Percentiles rank a stretch among this genome's conserved stretches.
Conservation (phyloP, 2,888 invertebrate genomes). For the Eremobia ochroleuca region DNA sequence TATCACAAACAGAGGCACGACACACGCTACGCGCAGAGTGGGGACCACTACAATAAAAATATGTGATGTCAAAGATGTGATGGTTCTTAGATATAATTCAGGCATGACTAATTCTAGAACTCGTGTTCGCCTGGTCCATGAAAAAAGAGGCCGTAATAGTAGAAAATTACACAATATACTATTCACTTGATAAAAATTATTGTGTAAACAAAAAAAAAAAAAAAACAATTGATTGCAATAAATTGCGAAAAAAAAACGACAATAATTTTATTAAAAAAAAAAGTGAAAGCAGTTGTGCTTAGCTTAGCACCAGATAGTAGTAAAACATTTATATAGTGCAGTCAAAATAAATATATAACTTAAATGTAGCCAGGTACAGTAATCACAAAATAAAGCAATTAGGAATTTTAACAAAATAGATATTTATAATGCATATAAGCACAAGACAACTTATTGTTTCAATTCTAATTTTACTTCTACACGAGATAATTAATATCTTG, state of each 20-base stretch:
- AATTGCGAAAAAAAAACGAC: neutral
- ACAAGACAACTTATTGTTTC: neutral
- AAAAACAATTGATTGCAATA: neutral
- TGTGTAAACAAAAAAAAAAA: neutral
- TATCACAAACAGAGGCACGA: constrained; percentile 4
- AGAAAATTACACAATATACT: constrained; percentile 1
- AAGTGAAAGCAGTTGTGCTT: constrained; percentile 6
- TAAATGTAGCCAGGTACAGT: neutral
- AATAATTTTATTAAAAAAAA: neutral
- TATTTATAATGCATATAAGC: neutral
- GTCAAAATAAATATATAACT: neutral
- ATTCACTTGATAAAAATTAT: neutral
- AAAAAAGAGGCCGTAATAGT: constrained; percentile 4
- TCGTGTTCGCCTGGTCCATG: neutral
- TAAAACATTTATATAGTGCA: neutral
- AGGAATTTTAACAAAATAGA: neutral
- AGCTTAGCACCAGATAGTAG: neutral
- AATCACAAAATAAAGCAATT: constrained; percentile 3
- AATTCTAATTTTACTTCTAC: neutral
- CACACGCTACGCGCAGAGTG: constrained; percentile 9
- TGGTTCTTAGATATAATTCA: constrained; percentile 18
- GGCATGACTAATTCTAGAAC: constrained; percentile 21
- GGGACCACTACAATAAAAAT: constrained; percentile 9
- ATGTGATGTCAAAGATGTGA: constrained; percentile 8
- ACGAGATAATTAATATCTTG: neutral